Percentiles rank a stretch among this genome's conserved stretches.
Evolutionary conservation across 2,888 invertebrate genomes (phyloP).

Genomic region (Macropis europaea): DNA sequence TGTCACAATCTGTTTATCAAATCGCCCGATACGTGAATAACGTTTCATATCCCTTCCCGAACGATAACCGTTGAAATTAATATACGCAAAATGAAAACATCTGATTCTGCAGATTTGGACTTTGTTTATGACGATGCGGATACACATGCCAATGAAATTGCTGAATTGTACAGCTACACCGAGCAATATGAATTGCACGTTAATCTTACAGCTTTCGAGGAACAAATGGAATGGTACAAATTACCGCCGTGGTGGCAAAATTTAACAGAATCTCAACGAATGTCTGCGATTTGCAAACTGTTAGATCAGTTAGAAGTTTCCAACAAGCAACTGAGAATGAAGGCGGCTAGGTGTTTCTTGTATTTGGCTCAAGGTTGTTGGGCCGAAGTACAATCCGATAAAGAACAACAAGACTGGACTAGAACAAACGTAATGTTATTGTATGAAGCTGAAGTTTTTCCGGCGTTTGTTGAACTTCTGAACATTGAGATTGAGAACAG

Average conservation of each 20-base stretch:
- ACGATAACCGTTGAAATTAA: conserved; percentile 25
- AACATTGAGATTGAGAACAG: conserved; percentile 96
- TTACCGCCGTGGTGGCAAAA: conserved; percentile 92
- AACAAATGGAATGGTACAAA: conserved; percentile 92
- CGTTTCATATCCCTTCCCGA: conserved; percentile 12
- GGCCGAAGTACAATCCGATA: conserved; percentile 95
- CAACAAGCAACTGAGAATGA: conserved; percentile 90
- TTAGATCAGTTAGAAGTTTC: conserved; percentile 95
- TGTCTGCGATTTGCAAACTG: conserved; percentile 90
- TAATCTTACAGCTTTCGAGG: conserved; percentile 95
- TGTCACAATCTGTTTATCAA: conserved; percentile 29
- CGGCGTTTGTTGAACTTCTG: conserved; percentile 94
- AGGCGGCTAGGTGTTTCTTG: conserved; percentile 94
- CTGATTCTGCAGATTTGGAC: conserved; percentile 85
- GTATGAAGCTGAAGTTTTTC: conserved; percentile 94
- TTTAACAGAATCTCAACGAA: conserved; percentile 85
- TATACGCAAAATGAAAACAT: conserved; percentile 33
- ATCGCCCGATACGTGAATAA: conserved; percentile 15
- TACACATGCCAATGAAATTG: conserved; percentile 92
- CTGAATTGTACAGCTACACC: conserved; percentile 99
- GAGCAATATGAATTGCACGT: conserved; percentile 96
- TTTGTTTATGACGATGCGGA: conserved; percentile 96
- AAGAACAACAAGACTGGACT: conserved; percentile 93
- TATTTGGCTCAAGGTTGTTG: conserved; percentile 97
- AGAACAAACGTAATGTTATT: conserved; percentile 92